Evolutionary conservation across 1,140 invertebrate species (phyloP).

Genomic region (Marisa cornuarietis): DNA sequence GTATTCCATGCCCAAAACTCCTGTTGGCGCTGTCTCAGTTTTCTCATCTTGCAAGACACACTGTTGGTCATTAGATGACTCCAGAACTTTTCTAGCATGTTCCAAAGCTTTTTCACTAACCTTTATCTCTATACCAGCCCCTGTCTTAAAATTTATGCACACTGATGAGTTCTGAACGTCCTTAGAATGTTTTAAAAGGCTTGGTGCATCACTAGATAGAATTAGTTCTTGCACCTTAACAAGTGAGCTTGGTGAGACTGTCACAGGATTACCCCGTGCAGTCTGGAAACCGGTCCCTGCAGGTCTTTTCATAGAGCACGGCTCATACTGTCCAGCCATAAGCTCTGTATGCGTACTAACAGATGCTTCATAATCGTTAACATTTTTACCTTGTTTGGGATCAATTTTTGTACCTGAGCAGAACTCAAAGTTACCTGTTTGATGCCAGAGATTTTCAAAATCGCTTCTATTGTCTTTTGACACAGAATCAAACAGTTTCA

Average conservation of each 20-base stretch:
- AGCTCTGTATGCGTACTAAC: neutral
- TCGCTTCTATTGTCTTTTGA: no score
- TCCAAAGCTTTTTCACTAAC: conserved; percentile 37
- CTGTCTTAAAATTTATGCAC: conserved; percentile 32
- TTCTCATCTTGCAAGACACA: neutral
- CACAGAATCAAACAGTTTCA: no score
- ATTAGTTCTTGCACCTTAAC: conserved; percentile 2
- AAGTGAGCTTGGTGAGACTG: neutral
- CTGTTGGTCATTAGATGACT: conserved; percentile 4
- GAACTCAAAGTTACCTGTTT: no score
- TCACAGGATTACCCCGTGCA: conserved; percentile 12
- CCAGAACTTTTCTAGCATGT: conserved; percentile 30
- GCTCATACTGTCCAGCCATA: neutral
- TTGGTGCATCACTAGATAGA: neutral
- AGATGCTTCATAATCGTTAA: no score
- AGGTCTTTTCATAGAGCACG: neutral
- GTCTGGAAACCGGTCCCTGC: conserved; percentile 31
- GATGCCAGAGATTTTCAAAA: no score
- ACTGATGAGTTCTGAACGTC: neutral
- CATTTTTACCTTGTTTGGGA: no score
- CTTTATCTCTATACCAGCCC: conserved; percentile 24
- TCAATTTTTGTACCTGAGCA: no score
- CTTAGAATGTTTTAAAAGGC: neutral
- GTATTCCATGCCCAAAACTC: neutral
- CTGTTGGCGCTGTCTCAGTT: conserved; percentile 11